These are phyloP conservation scores for Atta cephalotes DNA, from an alignment of 1,140 invertebrate species.

Conservation along the genomic window DNA sequence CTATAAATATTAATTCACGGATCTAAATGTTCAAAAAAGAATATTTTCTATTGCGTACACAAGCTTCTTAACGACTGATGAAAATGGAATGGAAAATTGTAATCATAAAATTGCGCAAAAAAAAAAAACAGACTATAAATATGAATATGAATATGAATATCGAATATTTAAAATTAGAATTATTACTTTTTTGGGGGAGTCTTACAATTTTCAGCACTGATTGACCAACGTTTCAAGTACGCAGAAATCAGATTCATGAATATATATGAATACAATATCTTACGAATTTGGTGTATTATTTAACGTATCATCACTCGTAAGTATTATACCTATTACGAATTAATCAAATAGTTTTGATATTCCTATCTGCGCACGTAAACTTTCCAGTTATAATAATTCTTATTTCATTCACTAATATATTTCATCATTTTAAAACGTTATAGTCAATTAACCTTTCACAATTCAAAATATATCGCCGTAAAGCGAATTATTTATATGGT, in stretches of 20 bases:
- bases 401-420: background rate
- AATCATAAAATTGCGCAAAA: background rate
- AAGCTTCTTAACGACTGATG: background rate
- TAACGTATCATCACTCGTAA: too few relatives aligned
- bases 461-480: background rate
- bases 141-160: background rate
- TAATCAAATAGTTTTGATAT: background rate
- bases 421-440: conserved; percentile 2
- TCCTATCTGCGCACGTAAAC: background rate
- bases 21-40: background rate
- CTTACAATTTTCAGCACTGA: background rate
- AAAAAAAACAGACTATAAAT: background rate
- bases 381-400: conserved; percentile 6
- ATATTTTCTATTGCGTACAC: background rate
- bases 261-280: too few relatives aligned
- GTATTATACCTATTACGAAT: too few relatives aligned
- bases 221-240: background rate
- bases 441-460: background rate
- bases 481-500: conserved; percentile 9
- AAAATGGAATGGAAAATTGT: background rate
- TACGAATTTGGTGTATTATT: too few relatives aligned
- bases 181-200: background rate
- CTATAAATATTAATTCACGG: background rate
- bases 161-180: background rate
- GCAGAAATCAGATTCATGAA: too few relatives aligned